Conservation (phyloP, 2,113 vertebrate genomes). For the Sakesphorus luctuosus region DNA sequence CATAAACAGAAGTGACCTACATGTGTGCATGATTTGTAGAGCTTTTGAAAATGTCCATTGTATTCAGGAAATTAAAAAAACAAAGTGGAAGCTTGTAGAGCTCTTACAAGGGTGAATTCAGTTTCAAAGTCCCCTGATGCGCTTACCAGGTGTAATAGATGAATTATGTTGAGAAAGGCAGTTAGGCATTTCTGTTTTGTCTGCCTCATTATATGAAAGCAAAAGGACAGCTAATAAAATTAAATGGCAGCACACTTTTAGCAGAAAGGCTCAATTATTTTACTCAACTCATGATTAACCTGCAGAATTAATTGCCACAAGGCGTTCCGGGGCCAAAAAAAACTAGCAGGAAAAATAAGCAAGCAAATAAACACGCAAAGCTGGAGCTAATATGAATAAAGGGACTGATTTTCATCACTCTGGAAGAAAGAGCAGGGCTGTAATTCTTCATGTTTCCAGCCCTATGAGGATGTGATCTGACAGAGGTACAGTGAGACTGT, state of each 20-base stretch:
- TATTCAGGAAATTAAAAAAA: not conserved
- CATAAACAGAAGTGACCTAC: not conserved
- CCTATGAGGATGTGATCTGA: not conserved
- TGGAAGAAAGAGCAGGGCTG: not conserved
- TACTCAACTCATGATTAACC: slow-evolving; percentile 18
- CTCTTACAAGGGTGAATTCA: not conserved
- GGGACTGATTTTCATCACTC: not conserved
- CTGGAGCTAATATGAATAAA: not conserved
- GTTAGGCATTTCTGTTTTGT: slow-evolving; percentile 1
- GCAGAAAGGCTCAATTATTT: slow-evolving; percentile 36
- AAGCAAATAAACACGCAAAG: not conserved
- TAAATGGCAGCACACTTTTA: not conserved
- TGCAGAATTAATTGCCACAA: slow-evolving; percentile 41
- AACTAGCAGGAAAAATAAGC: not conserved
- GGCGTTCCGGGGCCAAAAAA: not conserved
- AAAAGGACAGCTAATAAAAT: slow-evolving; percentile 32
- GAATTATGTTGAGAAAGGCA: slow-evolving; percentile 15
- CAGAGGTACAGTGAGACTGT: not conserved
- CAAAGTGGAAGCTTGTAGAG: not conserved
- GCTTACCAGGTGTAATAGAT: not conserved
- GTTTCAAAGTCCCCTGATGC: not conserved
- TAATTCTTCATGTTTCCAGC: not conserved
- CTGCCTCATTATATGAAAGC: slow-evolving; percentile 19
- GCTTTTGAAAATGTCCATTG: not conserved
- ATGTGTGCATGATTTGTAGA: not conserved